A percentile compares a stretch with the other conserved stretches of the same genome.
These are phyloP conservation scores for Sinocyclocheilus anshuiensis DNA, from an alignment of 2,113 vertebrate genomes.

Conservation along the genomic window DNA sequence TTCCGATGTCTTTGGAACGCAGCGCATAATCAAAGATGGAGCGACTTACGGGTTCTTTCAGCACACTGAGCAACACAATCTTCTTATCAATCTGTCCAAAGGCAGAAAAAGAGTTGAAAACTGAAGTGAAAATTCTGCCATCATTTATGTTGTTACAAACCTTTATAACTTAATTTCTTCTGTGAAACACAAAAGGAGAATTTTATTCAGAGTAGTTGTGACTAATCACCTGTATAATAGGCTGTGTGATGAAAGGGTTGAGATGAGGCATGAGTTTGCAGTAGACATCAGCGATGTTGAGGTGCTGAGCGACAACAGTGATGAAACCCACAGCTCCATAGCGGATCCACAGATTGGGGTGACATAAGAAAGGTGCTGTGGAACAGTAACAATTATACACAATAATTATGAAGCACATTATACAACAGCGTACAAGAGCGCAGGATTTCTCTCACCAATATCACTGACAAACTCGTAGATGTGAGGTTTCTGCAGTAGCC, in stretches of 20 bases:
- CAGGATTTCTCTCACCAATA: slow-evolving; percentile 80
- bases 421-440: neutral
- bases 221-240: slow-evolving; percentile 90
- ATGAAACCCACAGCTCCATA: slow-evolving; percentile 97
- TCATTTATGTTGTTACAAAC: neutral
- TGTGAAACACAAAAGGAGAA: neutral
- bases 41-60: slow-evolving; percentile 93
- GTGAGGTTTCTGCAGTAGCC: slow-evolving; percentile 94
- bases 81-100: slow-evolving; percentile 89
- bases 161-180: neutral
- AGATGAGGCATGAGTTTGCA: slow-evolving; percentile 98
- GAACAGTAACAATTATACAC: neutral
- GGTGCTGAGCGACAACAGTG: slow-evolving; percentile 91
- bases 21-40: slow-evolving; percentile 97
- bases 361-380: slow-evolving; percentile 93
- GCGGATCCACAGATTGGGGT: slow-evolving; percentile 97
- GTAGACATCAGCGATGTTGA: slow-evolving; percentile 96
- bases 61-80: slow-evolving; percentile 93
- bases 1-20: slow-evolving; percentile 91
- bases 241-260: slow-evolving; percentile 90
- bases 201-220: too few relatives aligned
- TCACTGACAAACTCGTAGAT: slow-evolving; percentile 96
- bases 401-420: neutral
- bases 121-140: neutral
- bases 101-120: neutral